Evolutionary conservation across 2,888 invertebrate genomes (phyloP), one percentile per base, ranked within the genome.

Genomic region (Nowickia ferox): DNA sequence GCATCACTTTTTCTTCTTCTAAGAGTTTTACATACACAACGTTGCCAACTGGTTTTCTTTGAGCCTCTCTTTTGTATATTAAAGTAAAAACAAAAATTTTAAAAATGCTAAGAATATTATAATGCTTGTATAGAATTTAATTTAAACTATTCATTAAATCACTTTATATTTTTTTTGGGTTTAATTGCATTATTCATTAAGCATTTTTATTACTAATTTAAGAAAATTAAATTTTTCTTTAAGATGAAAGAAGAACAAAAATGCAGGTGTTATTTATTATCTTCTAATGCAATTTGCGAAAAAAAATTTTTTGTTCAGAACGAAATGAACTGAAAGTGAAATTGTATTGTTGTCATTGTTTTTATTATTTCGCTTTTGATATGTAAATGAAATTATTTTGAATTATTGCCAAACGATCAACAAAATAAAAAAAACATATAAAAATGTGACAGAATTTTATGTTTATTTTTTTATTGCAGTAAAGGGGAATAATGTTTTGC

Each of bases 281-380:
- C 13, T 42, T 63, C 44, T 42, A 61, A 8, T 42, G 44, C 8
- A 46, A 22, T 65, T 65, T 22, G 11, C 17, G 15, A 65, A 65
- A 44, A 42, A 48, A 66, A 1, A 6, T 51, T 17, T 65, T 10
- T 38, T 48, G 13, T 30, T 1, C n/a, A 15, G 38, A 66, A 38
- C 66, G n/a, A 48, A n/a, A 48, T 38, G n/a, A 51, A 48, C 48
- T 48, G 48, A 81, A 83, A 83, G 76, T 83, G 76, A 83, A 83
- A 83, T 77, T 71, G n/a, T 74, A 40, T 68, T 76, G 4, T 71
- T 30, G 17, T 74, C 17, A 0, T 10, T 74, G 9, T 57, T 51
- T 19, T 61, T 51, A 30, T 61, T 78, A 17, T 76, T 46, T 44
- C 48, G 17, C 40, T 40, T 30, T 68, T 15, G n/a, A 17, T 48